phyloP scores from a whole-genome alignment of 2,888 invertebrate species.

The Drosophila infuscata region DNA sequence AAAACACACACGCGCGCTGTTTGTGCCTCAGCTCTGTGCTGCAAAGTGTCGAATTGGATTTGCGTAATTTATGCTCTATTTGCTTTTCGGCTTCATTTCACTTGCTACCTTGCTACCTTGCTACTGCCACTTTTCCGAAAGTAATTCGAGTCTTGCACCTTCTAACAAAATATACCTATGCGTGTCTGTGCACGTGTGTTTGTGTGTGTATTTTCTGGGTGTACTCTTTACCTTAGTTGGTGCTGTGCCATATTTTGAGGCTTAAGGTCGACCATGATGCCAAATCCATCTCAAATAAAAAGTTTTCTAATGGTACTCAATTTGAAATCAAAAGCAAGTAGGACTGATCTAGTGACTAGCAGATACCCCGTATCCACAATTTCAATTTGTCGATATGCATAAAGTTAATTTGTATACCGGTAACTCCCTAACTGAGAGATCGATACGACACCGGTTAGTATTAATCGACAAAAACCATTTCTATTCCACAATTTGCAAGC shows the following conservation, averaged over 20 bases:
- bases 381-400: neutral
- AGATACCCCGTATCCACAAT: neutral
- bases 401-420: neutral
- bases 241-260: constrained; percentile 7
- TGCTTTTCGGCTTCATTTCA: constrained; percentile 80
- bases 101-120: constrained; percentile 62
- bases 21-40: constrained; percentile 34
- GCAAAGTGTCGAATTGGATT: constrained; percentile 78
- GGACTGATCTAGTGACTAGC: neutral
- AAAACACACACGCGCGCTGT: constrained; percentile 10
- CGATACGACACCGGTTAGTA: too few species aligned
- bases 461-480: too few species aligned
- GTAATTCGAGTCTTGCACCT: constrained; percentile 44
- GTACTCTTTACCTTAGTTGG: constrained; percentile 25
- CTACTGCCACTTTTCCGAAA: constrained; percentile 51
- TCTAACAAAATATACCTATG: neutral
- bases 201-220: constrained; percentile 1
- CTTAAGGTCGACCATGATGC: constrained; percentile 40
- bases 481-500: too few species aligned
- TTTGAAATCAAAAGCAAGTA: neutral
- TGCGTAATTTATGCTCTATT: constrained; percentile 81
- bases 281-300: constrained; percentile 18
- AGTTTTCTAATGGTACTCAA: neutral
- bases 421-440: too few species aligned
- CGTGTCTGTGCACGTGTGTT: neutral